Evolutionary conservation across 2,797 vertebrate species (phyloP).

Genomic region (Odontamblyopus rebecca): DNA sequence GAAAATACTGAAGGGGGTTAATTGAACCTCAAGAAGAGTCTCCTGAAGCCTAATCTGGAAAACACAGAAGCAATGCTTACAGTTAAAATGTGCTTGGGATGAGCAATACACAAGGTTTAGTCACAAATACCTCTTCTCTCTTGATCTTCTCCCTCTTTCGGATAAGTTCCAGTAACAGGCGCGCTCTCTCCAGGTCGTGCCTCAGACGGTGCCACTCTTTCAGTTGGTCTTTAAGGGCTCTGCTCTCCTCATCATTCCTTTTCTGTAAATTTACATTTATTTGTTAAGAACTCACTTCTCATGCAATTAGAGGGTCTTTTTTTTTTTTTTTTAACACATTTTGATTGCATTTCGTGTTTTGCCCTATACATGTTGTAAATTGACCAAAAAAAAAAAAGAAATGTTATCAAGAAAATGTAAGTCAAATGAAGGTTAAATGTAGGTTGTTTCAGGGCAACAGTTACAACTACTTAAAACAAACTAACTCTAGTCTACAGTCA

Average conservation of each 20-base stretch:
- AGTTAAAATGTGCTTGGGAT: not conserved
- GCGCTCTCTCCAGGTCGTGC: constrained; percentile 92
- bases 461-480: not conserved
- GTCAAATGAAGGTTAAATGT: too few species aligned
- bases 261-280: constrained; percentile 68
- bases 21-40: constrained; percentile 88
- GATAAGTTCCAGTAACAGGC: constrained; percentile 93
- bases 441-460: not conserved
- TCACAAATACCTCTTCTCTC: constrained; percentile 87
- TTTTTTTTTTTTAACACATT: too few species aligned
- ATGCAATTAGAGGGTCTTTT: not conserved
- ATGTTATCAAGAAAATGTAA: too few species aligned
- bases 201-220: constrained; percentile 95
- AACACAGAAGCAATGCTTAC: not conserved
- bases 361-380: not conserved
- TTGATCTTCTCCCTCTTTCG: constrained; percentile 97
- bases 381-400: not conserved
- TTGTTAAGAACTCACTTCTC: not conserved
- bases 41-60: constrained; percentile 90
- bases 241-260: constrained; percentile 90
- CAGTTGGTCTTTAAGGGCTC: constrained; percentile 91
- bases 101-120: not conserved
- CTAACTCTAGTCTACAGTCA: not conserved
- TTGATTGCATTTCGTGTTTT: not conserved
- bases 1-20: constrained; percentile 91